Conservation (phyloP, 2,888 invertebrate genomes). For the Coecobrya sp. region DNA sequence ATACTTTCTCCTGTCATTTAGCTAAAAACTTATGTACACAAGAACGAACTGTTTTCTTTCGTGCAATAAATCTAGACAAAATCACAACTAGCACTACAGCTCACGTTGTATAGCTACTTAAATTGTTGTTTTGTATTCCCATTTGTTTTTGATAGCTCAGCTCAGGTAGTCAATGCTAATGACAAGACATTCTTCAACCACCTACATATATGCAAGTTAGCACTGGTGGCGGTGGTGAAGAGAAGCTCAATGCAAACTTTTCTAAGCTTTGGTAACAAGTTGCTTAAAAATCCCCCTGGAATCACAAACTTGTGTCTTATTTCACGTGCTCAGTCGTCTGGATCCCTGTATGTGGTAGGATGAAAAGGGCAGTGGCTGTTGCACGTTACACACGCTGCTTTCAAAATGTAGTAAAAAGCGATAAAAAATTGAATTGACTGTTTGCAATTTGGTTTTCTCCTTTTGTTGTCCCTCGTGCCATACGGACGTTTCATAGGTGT, state of each 20-base stretch:
- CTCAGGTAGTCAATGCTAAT: constrained; percentile 4
- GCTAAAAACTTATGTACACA: not conserved
- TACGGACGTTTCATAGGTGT: no score
- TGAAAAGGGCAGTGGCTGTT: not conserved
- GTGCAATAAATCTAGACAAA: not conserved
- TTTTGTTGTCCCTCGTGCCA: no score
- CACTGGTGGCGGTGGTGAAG: not conserved
- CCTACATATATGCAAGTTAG: not conserved
- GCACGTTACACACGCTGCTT: not conserved
- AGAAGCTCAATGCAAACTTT: not conserved
- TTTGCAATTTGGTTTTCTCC: not conserved
- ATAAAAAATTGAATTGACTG: not conserved
- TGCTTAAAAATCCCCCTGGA: constrained; percentile 5
- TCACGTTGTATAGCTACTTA: not conserved
- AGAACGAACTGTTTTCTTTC: not conserved
- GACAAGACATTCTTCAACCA: not conserved
- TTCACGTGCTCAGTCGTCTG: constrained; percentile 20
- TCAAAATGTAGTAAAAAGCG: not conserved
- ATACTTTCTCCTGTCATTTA: constrained; percentile 54
- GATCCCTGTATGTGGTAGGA: not conserved
- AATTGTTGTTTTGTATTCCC: not conserved
- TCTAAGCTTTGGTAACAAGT: constrained; percentile 15
- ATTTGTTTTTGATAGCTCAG: not conserved
- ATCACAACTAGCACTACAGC: not conserved
- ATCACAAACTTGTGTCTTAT: not conserved